A percentile compares a stretch with the other conserved stretches of the same genome.
Conservation (phyloP, 1,140 invertebrate genomes). For the Drosophila carrolli region DNA sequence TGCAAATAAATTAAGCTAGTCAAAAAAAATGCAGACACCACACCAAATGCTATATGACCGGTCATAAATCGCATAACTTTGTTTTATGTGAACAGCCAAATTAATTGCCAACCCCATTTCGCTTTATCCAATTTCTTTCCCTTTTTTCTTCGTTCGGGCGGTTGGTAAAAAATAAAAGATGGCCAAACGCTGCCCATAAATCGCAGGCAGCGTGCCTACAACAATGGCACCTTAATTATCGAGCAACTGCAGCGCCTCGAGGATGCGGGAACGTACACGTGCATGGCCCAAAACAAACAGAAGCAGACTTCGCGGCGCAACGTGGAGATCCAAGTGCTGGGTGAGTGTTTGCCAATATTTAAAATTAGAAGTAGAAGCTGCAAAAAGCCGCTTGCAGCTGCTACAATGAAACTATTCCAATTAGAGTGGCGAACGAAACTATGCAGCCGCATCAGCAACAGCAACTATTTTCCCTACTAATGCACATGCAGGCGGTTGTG, state of each 20-base stretch:
- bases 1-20: slow-evolving; percentile 40
- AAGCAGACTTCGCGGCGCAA: slow-evolving; percentile 91
- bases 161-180: slow-evolving; percentile 85
- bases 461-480: slow-evolving; percentile 76
- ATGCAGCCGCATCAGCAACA: slow-evolving; percentile 64
- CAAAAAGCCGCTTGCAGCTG: slow-evolving; percentile 11
- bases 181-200: slow-evolving; percentile 93
- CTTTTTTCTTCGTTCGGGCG: slow-evolving; percentile 2
- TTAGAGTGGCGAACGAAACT: slow-evolving; percentile 75
- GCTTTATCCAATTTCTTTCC: slow-evolving; percentile 10
- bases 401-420: slow-evolving; percentile 78
- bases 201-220: slow-evolving; percentile 93
- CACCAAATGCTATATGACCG: slow-evolving; percentile 41
- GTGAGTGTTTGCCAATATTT: slow-evolving; percentile 85
- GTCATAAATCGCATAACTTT: slow-evolving; percentile 69
- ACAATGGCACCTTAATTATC: slow-evolving; percentile 94
- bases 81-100: slow-evolving; percentile 63
- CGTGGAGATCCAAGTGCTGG: slow-evolving; percentile 93
- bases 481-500: slow-evolving; percentile 62
- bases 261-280: slow-evolving; percentile 94
- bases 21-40: slow-evolving; percentile 17
- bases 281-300: slow-evolving; percentile 94
- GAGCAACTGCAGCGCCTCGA: slow-evolving; percentile 91
- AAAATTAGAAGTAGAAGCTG: slow-evolving; percentile 59
- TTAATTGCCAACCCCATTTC: slow-evolving; percentile 66